A percentile compares a stretch with the other conserved stretches of the same genome.
Evolutionary conservation across 2,888 invertebrate genomes (phyloP).

Genomic region (Dorcus parallelipipedus): DNA sequence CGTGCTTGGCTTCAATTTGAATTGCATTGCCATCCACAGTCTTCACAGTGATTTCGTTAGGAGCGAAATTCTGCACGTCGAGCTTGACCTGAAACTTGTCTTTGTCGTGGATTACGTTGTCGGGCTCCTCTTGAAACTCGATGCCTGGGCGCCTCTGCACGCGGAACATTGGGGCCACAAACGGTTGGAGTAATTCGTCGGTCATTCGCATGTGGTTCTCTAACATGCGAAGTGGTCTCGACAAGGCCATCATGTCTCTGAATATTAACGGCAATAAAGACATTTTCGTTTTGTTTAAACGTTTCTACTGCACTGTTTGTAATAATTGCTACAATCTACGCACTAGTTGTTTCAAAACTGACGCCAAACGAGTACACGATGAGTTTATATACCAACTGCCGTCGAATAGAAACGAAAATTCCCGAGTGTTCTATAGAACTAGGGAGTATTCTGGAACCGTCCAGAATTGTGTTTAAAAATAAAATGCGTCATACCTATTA

Average conservation of each 20-base stretch:
- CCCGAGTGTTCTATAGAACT: not conserved
- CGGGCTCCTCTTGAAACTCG: constrained; percentile 3
- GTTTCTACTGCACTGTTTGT: not conserved
- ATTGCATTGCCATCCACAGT: constrained; percentile 18
- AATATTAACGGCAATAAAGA: constrained; percentile 17
- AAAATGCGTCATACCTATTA: too few relatives aligned
- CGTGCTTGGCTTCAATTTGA: constrained; percentile 24
- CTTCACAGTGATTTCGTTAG: constrained; percentile 25
- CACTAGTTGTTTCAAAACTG: not conserved
- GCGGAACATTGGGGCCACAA: not conserved
- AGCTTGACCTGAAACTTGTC: constrained; percentile 21
- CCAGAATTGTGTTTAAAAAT: not conserved
- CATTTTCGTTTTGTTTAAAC: constrained; percentile 8
- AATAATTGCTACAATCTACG: too few relatives aligned
- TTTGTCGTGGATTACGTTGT: constrained; percentile 14
- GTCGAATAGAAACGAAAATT: too few relatives aligned
- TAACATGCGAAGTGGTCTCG: constrained; percentile 17
- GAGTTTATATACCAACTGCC: not conserved
- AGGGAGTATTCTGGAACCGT: not conserved
- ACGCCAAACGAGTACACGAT: not conserved
- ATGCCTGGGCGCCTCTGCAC: not conserved
- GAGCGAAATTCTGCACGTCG: constrained; percentile 20
- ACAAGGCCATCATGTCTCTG: constrained; percentile 18
- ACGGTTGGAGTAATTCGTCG: constrained; percentile 16
- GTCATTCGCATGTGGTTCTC: constrained; percentile 18